Percentiles rank a stretch among this genome's conserved stretches.
These are phyloP conservation scores for Ypsolopha scabrella DNA, from an alignment of 2,888 invertebrate genomes.

Conservation along the genomic window DNA sequence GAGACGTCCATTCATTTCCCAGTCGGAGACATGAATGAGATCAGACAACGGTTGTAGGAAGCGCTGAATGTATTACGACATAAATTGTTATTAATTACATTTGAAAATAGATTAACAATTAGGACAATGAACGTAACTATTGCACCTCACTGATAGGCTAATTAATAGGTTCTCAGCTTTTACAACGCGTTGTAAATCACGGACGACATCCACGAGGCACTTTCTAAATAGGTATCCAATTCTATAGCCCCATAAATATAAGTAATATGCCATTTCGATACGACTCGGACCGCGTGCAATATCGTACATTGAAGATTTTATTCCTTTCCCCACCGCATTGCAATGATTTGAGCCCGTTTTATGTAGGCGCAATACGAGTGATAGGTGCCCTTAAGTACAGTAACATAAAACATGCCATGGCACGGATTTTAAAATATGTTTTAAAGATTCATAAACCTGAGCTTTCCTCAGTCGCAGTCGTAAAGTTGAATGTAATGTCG, in stretches of 20 bases:
- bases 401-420: slow-evolving; percentile 30
- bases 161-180: slow-evolving; percentile 27
- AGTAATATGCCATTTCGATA: slow-evolving; percentile 1
- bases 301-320: background rate
- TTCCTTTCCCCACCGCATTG: slow-evolving; percentile 1
- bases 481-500: slow-evolving; percentile 56
- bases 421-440: slow-evolving; percentile 53
- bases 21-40: slow-evolving; percentile 54
- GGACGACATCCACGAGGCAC: no score
- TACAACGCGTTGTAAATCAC: slow-evolving; percentile 8
- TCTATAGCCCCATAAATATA: background rate
- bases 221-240: slow-evolving; percentile 2
- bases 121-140: slow-evolving; percentile 24
- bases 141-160: slow-evolving; percentile 15
- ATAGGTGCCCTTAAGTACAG: slow-evolving; percentile 4
- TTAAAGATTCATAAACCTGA: slow-evolving; percentile 63
- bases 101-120: slow-evolving; percentile 38
- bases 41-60: slow-evolving; percentile 40
- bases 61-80: slow-evolving; percentile 27
- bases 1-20: slow-evolving; percentile 59
- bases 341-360: slow-evolving; percentile 2
- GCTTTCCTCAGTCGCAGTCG: slow-evolving; percentile 50
- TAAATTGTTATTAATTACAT: slow-evolving; percentile 45
- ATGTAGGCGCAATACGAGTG: background rate
- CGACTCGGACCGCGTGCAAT: background rate